Percentiles rank a stretch among this genome's conserved stretches.
phyloP scores from a whole-genome alignment of 2,888 invertebrate genomes.

The Eueremaeus valkanovi region DNA sequence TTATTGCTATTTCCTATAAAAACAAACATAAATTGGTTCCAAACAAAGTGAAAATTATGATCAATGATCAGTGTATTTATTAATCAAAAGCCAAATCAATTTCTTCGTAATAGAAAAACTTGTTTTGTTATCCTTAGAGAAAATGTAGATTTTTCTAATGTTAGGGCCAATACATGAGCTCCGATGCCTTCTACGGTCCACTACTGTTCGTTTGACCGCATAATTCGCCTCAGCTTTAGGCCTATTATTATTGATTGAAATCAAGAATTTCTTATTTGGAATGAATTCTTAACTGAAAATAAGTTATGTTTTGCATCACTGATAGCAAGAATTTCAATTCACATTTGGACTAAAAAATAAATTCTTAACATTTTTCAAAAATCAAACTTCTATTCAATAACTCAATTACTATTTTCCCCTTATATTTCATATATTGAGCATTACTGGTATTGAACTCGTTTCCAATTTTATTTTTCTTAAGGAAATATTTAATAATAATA shows the following conservation, averaged over 20 bases:
- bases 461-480: background rate
- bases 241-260: background rate
- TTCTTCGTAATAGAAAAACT: too few relatives aligned
- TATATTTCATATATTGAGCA: background rate
- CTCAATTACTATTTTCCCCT: conserved; percentile 15
- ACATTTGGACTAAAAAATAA: background rate
- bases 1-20: too few relatives aligned
- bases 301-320: background rate
- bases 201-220: background rate
- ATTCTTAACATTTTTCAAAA: background rate
- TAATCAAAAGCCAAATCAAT: too few relatives aligned
- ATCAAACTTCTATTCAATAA: background rate
- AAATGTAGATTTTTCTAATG: background rate
- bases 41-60: too few relatives aligned
- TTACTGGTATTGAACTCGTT: conserved; percentile 1
- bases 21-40: too few relatives aligned
- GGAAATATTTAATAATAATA: too few relatives aligned
- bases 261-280: background rate
- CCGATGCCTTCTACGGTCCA: background rate
- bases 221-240: background rate
- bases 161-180: background rate
- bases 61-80: too few relatives aligned
- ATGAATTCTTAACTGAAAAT: too few relatives aligned
- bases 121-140: background rate
- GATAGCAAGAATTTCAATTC: background rate